Conservation (phyloP, 1,140 invertebrate species). For the Bombus cullumanus region DNA sequence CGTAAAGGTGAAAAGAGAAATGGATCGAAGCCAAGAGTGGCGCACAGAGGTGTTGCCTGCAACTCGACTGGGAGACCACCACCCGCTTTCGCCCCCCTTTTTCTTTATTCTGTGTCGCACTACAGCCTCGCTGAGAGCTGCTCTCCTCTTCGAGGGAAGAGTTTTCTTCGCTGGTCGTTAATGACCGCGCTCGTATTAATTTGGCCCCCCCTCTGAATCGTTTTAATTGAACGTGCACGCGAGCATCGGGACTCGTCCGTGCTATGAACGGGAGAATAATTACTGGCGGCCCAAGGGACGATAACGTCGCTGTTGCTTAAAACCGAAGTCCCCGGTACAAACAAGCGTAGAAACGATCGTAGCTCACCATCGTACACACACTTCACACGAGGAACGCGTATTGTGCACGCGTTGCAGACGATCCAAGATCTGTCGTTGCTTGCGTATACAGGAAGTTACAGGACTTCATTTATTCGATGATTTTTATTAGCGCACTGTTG, state of each 20-base stretch:
- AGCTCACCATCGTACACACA: not conserved
- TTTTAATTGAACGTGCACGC: conserved; percentile 61
- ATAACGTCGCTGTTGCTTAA: conserved; percentile 21
- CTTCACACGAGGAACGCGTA: not conserved
- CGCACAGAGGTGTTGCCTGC: conserved; percentile 35
- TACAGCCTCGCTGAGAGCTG: not conserved
- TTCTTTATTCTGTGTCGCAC: conserved; percentile 27
- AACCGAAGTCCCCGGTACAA: conserved; percentile 1
- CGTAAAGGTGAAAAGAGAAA: conserved; percentile 32
- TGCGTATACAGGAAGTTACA: not conserved
- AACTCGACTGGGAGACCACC: conserved; percentile 18
- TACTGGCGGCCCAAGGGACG: conserved; percentile 27
- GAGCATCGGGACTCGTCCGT: conserved; percentile 41
- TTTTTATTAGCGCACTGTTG: too few relatives aligned
- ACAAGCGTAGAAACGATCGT: conserved; percentile 6
- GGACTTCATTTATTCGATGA: too few relatives aligned
- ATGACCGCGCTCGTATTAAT: conserved; percentile 56
- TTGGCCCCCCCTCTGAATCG: conserved; percentile 8
- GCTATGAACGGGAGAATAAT: conserved; percentile 47
- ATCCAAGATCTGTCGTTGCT: not conserved
- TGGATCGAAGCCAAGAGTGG: conserved; percentile 47
- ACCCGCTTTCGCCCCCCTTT: not conserved
- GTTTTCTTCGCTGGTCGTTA: conserved; percentile 55
- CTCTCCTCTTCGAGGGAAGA: conserved; percentile 28
- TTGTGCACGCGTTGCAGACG: not conserved